phyloP scores from a whole-genome alignment of 37 sponge, comb jelly and placozoan species.

The Amphimedon queenslandica region DNA sequence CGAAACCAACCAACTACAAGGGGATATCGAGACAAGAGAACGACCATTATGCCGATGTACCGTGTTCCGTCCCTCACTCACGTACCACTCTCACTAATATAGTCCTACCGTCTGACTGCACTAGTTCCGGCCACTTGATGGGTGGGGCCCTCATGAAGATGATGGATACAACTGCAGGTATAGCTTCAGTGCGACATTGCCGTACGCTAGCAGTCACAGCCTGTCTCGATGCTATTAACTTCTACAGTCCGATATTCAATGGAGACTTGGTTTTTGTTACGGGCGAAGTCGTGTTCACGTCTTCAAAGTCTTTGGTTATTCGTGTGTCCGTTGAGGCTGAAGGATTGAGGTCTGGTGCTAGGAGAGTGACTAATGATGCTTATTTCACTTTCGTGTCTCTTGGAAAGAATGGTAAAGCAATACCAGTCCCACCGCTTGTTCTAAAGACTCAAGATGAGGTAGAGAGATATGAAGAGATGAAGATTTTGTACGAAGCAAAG shows the following conservation, averaged over 20 bases:
- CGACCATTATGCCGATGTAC: background rate
- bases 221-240: slow-evolving; percentile 85
- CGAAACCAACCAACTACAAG: background rate
- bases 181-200: slow-evolving; percentile 71
- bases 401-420: slow-evolving; percentile 25
- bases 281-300: slow-evolving; percentile 60
- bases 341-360: slow-evolving; percentile 11
- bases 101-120: slow-evolving; percentile 81
- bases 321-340: slow-evolving; percentile 62
- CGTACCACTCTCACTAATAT: slow-evolving; percentile 58
- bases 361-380: slow-evolving; percentile 62
- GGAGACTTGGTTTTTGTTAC: slow-evolving; percentile 75
- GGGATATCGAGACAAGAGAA: background rate
- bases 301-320: slow-evolving; percentile 65
- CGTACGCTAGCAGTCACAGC: slow-evolving; percentile 63
- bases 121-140: slow-evolving; percentile 24
- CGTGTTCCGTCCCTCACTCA: slow-evolving; percentile 24
- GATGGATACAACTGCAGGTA: slow-evolving; percentile 84
- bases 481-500: slow-evolving; percentile 35
- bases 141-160: slow-evolving; percentile 91
- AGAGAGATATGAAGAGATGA: slow-evolving; percentile 47
- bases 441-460: slow-evolving; percentile 45
- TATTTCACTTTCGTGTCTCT: slow-evolving; percentile 88
- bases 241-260: slow-evolving; percentile 58
- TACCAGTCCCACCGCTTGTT: slow-evolving; percentile 50